Conservation (phyloP, 2,113 vertebrate genomes). For the Acrocephalus arundinaceus region DNA sequence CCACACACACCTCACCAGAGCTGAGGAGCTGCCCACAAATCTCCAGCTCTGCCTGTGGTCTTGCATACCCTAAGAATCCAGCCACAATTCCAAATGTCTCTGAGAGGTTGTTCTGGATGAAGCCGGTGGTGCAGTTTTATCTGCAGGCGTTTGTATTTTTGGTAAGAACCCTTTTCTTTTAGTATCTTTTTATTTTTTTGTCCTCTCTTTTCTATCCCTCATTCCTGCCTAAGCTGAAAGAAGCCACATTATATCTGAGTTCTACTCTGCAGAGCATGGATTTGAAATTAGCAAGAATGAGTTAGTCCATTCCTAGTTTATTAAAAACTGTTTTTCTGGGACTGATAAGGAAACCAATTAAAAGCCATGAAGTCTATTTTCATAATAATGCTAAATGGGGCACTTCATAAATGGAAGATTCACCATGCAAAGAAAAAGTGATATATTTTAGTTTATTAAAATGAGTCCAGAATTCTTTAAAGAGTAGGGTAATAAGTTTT, state of each 20-base stretch:
- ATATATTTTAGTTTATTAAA: slow-evolving; percentile 52
- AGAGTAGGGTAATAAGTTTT: slow-evolving; percentile 2
- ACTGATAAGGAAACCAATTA: slow-evolving; percentile 75
- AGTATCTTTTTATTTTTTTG: neutral
- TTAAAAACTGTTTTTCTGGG: slow-evolving; percentile 57
- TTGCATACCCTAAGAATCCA: neutral
- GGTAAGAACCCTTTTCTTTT: neutral
- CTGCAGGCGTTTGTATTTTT: neutral
- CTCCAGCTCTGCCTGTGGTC: neutral
- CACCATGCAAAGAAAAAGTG: slow-evolving; percentile 59
- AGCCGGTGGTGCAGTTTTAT: neutral
- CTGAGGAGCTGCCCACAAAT: neutral
- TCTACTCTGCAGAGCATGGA: slow-evolving; percentile 39
- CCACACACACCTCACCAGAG: rapidly evolving
- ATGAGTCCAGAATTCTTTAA: slow-evolving; percentile 42
- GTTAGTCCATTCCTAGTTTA: slow-evolving; percentile 50
- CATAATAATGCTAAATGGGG: slow-evolving; percentile 69
- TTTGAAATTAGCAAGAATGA: slow-evolving; percentile 57
- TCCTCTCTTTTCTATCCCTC: neutral
- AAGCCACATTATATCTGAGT: neutral
- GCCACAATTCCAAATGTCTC: neutral
- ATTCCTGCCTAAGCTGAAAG: neutral
- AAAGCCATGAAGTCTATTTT: slow-evolving; percentile 65
- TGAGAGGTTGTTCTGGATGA: neutral
- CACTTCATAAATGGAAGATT: slow-evolving; percentile 67